Base-by-base conservation (phyloP, 2,797 vertebrate species). In the Enteromius radiatus region DNA sequence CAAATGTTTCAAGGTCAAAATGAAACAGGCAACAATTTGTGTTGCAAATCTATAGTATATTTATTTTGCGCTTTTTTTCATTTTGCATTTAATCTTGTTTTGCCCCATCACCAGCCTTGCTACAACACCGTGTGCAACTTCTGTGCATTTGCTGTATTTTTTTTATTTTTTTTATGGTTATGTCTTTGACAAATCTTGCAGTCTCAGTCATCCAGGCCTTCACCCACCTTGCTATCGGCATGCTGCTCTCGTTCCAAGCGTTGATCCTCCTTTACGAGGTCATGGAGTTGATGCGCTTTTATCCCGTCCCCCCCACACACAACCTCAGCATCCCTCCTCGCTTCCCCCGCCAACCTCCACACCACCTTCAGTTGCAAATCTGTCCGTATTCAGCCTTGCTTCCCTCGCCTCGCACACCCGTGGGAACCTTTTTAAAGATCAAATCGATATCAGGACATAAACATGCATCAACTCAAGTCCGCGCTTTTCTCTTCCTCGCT, bases 211-310 rank as follows among this genome's bases (percentile, higher is more conserved):
- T 92, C 92, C 89, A 45, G 82, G 90, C 89, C 87, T 86, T 89
- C 88, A 87, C 91, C 86, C 87, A 88, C 86, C 86, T 79, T 88
- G 86, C 89, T 81, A 94, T 94, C 91, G 88, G 91, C 93, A 95
- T 94, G 93, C 93, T 91, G 91, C 91, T 90, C 91, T 89, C 85
- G 91, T 92, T 86, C 89, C 54, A 83, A 89, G 84, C 88, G 91
- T 93, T 93, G 92, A 94, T 94, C 91, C 91, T 90, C 92, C 93
- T 94, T 94, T 93, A 94, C 92, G 90, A 94, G 93, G 93, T 93
- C 92, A 92, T 89, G 77, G 90, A 92, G 92, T 93, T 93, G 93
- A 90, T 89, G 88, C 84, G 90, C 91, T 93, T 93, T 93, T 92
- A 93, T 91, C 90, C 91, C 87, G 88, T 87, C 89, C 91, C 91